A percentile compares a stretch with the other conserved stretches of the same genome.
phyloP scores from a whole-genome alignment of 2,888 invertebrate genomes.

The Cephus pygmeus region DNA sequence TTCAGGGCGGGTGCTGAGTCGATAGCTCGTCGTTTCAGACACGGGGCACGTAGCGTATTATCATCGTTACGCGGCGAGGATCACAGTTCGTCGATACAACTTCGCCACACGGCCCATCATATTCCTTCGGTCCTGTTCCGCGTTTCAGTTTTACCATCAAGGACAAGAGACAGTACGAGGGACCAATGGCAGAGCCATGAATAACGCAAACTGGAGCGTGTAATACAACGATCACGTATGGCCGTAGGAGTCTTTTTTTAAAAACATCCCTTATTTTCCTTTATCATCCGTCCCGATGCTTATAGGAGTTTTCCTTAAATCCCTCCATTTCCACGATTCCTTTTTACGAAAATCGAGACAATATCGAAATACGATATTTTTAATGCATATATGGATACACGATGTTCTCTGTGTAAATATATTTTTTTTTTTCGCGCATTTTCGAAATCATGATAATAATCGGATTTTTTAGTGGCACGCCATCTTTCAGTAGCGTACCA shows the following conservation, averaged over 20 bases:
- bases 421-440: neutral
- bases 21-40: slow-evolving; percentile 45
- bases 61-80: slow-evolving; percentile 48
- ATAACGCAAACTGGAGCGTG: slow-evolving; percentile 47
- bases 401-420: neutral
- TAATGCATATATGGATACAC: neutral
- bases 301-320: neutral
- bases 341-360: neutral
- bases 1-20: slow-evolving; percentile 41
- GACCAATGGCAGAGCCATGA: slow-evolving; percentile 37
- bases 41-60: slow-evolving; percentile 53
- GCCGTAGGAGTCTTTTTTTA: slow-evolving; percentile 16
- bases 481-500: neutral
- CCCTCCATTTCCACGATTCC: neutral
- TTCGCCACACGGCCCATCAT: slow-evolving; percentile 46
- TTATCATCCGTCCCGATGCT: neutral
- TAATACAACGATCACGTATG: slow-evolving; percentile 52
- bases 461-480: neutral
- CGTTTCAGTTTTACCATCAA: slow-evolving; percentile 40
- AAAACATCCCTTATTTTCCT: neutral
- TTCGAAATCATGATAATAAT: neutral
- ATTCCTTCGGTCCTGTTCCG: slow-evolving; percentile 41
- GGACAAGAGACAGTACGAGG: neutral
- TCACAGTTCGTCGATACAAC: slow-evolving; percentile 49
- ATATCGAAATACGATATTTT: neutral